phyloP scores from a whole-genome alignment of 2,888 invertebrate genomes.

The Melolontha melolontha region DNA sequence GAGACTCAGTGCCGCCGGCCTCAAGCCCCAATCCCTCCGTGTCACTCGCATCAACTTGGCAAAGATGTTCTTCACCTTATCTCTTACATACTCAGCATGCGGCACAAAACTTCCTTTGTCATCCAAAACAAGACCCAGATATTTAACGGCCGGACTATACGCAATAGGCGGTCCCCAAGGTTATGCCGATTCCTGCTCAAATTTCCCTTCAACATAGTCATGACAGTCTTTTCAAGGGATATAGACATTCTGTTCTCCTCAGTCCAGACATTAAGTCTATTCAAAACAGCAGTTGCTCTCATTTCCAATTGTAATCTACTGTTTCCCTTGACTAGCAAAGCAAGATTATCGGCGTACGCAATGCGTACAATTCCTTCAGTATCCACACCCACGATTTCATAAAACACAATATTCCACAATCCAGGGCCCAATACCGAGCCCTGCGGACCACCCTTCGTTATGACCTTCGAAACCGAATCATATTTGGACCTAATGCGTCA shows the following conservation, averaged over 20 bases:
- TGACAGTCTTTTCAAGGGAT: neutral
- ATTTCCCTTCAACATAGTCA: slow-evolving; percentile 29
- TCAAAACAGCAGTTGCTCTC: neutral
- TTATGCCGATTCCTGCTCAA: slow-evolving; percentile 4
- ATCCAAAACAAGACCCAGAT: slow-evolving; percentile 20
- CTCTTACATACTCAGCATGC: too few relatives aligned
- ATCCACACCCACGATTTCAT: neutral
- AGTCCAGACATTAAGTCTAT: neutral
- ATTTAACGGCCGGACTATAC: slow-evolving; percentile 10
- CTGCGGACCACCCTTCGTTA: slow-evolving; percentile 40
- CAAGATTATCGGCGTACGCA: slow-evolving; percentile 3
- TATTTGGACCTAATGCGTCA: too few relatives aligned
- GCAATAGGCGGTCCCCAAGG: neutral
- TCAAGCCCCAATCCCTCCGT: too few relatives aligned
- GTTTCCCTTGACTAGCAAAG: neutral
- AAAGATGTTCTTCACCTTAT: too few relatives aligned
- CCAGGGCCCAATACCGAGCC: slow-evolving; percentile 34
- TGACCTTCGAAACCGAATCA: too few relatives aligned
- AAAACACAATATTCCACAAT: slow-evolving; percentile 26
- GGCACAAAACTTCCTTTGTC: too few relatives aligned
- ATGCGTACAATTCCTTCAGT: neutral
- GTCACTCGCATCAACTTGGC: too few relatives aligned
- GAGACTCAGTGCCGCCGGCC: too few relatives aligned
- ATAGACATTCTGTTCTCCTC: slow-evolving; percentile 5
- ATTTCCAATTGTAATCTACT: slow-evolving; percentile 4